Evolutionary conservation across 2,888 invertebrate species (phyloP).

Genomic region (Disparrhopalites patrizii): DNA sequence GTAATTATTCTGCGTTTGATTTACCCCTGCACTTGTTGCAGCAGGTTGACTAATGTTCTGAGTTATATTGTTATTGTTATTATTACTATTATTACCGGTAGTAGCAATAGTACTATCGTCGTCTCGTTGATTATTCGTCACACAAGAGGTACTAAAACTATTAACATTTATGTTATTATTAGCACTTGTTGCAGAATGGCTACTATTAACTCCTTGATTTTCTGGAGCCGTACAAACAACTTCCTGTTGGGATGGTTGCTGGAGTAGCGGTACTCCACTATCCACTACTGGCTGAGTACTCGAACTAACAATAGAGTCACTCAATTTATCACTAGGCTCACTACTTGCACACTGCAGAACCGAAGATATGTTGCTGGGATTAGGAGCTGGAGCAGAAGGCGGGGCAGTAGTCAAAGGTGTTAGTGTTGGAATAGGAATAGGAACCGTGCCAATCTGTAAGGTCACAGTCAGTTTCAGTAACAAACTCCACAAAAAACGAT

Average conservation of each 20-base stretch:
- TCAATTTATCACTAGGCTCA: conserved; percentile 3
- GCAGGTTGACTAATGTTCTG: neutral
- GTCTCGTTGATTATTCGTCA: neutral
- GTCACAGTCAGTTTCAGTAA: conserved; percentile 13
- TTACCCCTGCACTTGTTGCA: neutral
- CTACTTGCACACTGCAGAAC: neutral
- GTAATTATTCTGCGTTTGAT: neutral
- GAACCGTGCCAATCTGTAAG: conserved; percentile 38
- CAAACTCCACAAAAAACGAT: conserved; percentile 24
- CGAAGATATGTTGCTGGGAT: conserved; percentile 11
- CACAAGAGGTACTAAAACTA: conserved; percentile 3
- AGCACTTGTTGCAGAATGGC: neutral
- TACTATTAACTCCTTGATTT: neutral
- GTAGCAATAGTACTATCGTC: neutral
- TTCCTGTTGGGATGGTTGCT: neutral
- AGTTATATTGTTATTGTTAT: conserved; percentile 9
- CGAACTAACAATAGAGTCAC: neutral
- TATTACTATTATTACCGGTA: neutral
- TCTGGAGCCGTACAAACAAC: neutral
- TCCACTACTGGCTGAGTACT: neutral
- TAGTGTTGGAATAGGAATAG: conserved; percentile 28
- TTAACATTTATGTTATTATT: conserved; percentile 3
- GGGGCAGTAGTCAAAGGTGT: conserved; percentile 20
- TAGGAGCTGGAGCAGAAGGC: conserved; percentile 10
- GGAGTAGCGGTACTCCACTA: neutral